Conservation (phyloP, 2,797 vertebrate genomes). For the Hybognathus amarus region DNA sequence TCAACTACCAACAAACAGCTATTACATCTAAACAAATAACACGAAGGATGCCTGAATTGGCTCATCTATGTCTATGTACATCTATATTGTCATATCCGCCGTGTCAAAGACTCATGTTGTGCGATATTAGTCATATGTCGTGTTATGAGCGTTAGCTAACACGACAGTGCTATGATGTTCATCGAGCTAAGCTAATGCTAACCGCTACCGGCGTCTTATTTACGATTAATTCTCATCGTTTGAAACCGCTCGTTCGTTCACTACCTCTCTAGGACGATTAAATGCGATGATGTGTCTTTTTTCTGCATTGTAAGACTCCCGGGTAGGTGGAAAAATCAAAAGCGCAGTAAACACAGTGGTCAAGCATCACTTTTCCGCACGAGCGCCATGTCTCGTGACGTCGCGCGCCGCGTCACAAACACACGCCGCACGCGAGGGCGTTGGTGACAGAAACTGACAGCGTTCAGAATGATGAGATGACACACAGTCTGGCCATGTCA, state of each 20-base stretch:
- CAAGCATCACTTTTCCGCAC: conserved; percentile 70
- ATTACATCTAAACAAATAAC: conserved; percentile 15
- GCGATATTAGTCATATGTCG: not conserved
- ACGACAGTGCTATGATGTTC: conserved; percentile 34
- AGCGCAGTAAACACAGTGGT: conserved; percentile 61
- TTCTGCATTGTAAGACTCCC: conserved; percentile 37
- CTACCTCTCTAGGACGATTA: conserved; percentile 62
- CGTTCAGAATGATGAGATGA: not conserved
- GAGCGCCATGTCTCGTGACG: conserved; percentile 81
- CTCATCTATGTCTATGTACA: not conserved
- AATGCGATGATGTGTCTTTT: conserved; percentile 34
- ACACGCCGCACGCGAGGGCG: not conserved
- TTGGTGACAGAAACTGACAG: not conserved
- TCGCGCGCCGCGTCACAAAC: conserved; percentile 61
- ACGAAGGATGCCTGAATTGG: not conserved
- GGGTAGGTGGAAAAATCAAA: conserved; percentile 46
- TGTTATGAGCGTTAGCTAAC: conserved; percentile 49
- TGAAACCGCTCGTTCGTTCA: conserved; percentile 56
- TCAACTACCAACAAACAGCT: conserved; percentile 52
- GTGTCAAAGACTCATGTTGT: conserved; percentile 36
- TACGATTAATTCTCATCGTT: conserved; percentile 57
- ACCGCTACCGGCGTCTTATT: conserved; percentile 49
- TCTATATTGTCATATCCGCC: not conserved
- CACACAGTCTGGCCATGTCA: not conserved
- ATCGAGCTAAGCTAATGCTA: conserved; percentile 71